Conservation (phyloP, 2,113 vertebrate genomes). For the Syrrhaptes paradoxus region DNA sequence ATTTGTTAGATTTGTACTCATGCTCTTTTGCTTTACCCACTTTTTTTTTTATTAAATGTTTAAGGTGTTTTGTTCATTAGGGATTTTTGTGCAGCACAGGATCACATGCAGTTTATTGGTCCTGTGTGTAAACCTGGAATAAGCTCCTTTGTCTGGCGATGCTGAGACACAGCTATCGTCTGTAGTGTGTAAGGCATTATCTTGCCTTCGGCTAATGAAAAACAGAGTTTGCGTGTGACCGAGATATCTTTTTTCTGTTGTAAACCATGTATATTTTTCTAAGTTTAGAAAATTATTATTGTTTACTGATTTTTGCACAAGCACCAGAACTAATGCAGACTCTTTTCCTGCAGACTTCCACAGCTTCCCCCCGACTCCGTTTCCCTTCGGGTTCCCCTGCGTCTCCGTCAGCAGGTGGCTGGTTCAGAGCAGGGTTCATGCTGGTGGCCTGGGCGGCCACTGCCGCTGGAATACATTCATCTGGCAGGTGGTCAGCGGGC, state of each 20-base stretch:
- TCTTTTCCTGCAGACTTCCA: not conserved
- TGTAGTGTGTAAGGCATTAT: not conserved
- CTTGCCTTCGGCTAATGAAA: conserved; percentile 2
- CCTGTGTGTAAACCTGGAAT: not conserved
- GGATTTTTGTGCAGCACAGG: not conserved
- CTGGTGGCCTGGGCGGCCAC: not conserved
- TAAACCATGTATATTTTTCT: not conserved
- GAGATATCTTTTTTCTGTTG: not conserved
- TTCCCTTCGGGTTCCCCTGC: not conserved
- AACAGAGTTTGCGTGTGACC: not conserved
- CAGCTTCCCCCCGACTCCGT: not conserved
- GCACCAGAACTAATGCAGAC: not conserved
- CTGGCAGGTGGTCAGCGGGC: not conserved
- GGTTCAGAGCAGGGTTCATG: not conserved
- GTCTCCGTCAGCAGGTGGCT: not conserved
- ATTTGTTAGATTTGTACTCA: not conserved
- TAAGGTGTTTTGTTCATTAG: not conserved
- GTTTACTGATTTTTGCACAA: not conserved
- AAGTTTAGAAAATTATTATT: not conserved
- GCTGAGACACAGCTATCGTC: not conserved
- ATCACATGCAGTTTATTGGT: not conserved
- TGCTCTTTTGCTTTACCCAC: not conserved
- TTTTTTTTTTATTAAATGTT: not conserved
- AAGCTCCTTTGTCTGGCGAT: conserved; percentile 16
- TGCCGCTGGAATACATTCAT: not conserved